These are phyloP conservation scores for Chloebia gouldiae DNA, from an alignment of 2,113 vertebrate genomes.

Conservation along the genomic window DNA sequence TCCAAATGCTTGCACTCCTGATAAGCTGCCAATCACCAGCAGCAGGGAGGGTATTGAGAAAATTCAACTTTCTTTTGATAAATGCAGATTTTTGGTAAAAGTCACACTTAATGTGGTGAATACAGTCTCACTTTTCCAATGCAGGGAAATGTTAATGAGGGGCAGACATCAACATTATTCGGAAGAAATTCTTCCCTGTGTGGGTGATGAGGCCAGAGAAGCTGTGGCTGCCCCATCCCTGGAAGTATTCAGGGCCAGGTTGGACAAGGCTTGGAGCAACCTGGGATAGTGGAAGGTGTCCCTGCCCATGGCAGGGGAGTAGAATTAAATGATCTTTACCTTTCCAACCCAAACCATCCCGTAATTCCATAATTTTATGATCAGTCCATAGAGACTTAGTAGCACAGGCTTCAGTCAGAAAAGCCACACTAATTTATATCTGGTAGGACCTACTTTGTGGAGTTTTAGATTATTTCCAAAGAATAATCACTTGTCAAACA, in stretches of 20 bases:
- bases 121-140: neutral
- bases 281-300: neutral
- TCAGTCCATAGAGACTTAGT: neutral
- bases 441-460: neutral
- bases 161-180: neutral
- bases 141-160: neutral
- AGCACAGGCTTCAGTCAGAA: neutral
- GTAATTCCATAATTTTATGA: neutral
- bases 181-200: neutral
- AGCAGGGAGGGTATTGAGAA: neutral
- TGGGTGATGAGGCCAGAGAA: neutral
- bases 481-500: neutral
- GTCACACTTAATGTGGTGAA: neutral
- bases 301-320: neutral
- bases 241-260: rapidly evolving
- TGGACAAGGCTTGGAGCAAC: neutral
- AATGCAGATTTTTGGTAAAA: neutral
- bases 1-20: neutral
- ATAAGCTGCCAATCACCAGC: neutral
- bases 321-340: neutral
- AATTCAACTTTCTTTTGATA: neutral
- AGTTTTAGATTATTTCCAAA: neutral
- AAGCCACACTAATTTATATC: neutral
- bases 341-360: neutral
- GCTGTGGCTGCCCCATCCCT: neutral